Evolutionary conservation across 2,113 vertebrate genomes (phyloP), one percentile per base, ranked within the genome.

Genomic region (Otolemur garnettii): DNA sequence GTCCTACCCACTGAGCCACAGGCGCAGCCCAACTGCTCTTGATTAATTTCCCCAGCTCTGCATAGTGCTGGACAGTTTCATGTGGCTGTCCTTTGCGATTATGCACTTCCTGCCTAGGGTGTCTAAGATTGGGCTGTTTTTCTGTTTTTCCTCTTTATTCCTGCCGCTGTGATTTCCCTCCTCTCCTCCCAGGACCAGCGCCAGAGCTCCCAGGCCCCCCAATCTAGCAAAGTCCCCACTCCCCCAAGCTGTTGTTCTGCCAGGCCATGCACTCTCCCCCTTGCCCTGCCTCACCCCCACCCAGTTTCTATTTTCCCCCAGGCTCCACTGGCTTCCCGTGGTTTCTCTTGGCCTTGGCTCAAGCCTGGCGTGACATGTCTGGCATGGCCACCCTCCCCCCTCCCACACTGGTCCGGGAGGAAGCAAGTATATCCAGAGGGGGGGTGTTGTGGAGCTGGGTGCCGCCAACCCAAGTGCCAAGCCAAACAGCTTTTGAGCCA

Each of bases 301-400:
- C 68, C 74, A 30, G 57, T 90, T 60, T 80, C 97, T 93, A 71
- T 85, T 91, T 90, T 64, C 91, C 95, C 94, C 89, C 62, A 26
- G 57, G 82, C 88, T 96, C 81, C 0, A 1, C 33, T 72, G 89
- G 82, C 95, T 95, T 57, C 83, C 72, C 6, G 7, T 45, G 89
- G 93, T 95, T 97, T 96, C 96, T 94, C 94, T 94, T 94, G 96
- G 97, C 96, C 11, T 7, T 18, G 33, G 87, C 95, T 89, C 91
- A 72, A 38, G 64, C 86, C 95, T 89, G 59, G 86, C 1, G 8
- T 78, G 74, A 95, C 93, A 53, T 1, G 53, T 42, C 95, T 96
- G 93, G 91, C 38, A 77, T 59, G 50, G 88, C n/a, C 64, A 11
- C 68, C 45, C 74, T 88, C 80, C 72, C 83, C 24, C 66, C 82